Evolutionary conservation across 2,888 invertebrate species (phyloP).

Genomic region (Empis livida): DNA sequence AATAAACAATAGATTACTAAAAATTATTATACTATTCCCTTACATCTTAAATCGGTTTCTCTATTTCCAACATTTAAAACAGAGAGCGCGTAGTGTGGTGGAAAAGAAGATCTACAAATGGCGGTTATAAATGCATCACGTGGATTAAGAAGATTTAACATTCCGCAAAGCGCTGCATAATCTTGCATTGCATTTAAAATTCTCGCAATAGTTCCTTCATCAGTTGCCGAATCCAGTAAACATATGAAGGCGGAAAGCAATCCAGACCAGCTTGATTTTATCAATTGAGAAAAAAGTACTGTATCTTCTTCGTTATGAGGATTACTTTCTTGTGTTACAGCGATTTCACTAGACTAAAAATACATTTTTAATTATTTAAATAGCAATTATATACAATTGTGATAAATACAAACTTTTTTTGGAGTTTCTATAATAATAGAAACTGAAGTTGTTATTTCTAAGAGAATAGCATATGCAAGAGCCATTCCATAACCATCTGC

Average conservation of each 20-base stretch:
- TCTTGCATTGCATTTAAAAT: conserved; percentile 86
- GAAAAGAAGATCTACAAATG: conserved; percentile 90
- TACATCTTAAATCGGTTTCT: conserved; percentile 37
- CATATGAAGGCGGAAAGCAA: conserved; percentile 82
- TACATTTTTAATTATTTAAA: background rate
- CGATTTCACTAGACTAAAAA: background rate
- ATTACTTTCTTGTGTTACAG: background rate
- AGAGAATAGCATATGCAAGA: conserved; percentile 69
- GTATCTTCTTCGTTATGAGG: conserved; percentile 10
- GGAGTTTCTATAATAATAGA: conserved; percentile 8
- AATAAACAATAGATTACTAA: no score
- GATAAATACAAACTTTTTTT: conserved; percentile 2
- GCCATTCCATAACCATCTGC: conserved; percentile 98
- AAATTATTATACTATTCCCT: conserved; percentile 1
- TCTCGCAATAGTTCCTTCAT: conserved; percentile 82
- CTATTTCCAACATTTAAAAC: conserved; percentile 57
- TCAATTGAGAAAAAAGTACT: conserved; percentile 51
- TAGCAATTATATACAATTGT: no score
- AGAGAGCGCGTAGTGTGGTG: conserved; percentile 87
- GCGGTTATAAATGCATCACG: conserved; percentile 91
- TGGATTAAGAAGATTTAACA: conserved; percentile 60
- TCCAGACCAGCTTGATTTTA: conserved; percentile 93
- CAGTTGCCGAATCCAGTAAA: conserved; percentile 87
- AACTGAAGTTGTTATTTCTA: background rate
- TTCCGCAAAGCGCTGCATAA: conserved; percentile 79